Conservation (phyloP, 92 coral and sea anemone species). For the Phymanthus crucifer region DNA sequence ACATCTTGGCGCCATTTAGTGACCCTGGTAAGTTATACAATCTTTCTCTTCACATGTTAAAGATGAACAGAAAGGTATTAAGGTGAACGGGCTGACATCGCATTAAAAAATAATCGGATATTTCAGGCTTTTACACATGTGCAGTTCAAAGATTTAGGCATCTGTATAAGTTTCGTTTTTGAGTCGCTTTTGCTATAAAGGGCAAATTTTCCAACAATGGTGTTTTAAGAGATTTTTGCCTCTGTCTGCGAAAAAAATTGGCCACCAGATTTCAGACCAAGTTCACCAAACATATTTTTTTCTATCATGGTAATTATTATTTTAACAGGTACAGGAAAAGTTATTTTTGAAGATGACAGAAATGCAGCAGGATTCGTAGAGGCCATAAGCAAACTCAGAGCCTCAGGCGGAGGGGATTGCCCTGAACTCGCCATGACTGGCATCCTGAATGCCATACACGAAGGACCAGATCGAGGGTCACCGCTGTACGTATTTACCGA, state of each 20-base stretch:
- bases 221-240: too few relatives aligned
- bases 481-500: constrained; percentile 95
- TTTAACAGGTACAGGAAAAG: constrained; percentile 33
- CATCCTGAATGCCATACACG: constrained; percentile 64
- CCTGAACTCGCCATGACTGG: constrained; percentile 78
- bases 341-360: constrained; percentile 39
- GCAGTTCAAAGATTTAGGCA: too few relatives aligned
- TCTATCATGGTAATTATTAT: neutral
- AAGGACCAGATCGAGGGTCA: constrained; percentile 72
- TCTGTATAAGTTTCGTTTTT: too few relatives aligned
- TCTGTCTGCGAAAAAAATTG: too few relatives aligned
- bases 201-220: too few relatives aligned
- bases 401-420: constrained; percentile 84
- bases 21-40: constrained; percentile 59
- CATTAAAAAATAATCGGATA: too few relatives aligned
- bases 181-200: too few relatives aligned
- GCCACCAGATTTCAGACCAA: neutral
- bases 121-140: too few relatives aligned
- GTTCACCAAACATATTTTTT: neutral
- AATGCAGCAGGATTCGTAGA: constrained; percentile 55
- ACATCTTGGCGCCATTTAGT: constrained; percentile 83
- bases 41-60: too few relatives aligned
- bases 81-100: too few relatives aligned
- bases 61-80: too few relatives aligned
- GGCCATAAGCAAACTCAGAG: constrained; percentile 57